Conservation (phyloP, 2,888 invertebrate species). For the Drosophila greeni region DNA sequence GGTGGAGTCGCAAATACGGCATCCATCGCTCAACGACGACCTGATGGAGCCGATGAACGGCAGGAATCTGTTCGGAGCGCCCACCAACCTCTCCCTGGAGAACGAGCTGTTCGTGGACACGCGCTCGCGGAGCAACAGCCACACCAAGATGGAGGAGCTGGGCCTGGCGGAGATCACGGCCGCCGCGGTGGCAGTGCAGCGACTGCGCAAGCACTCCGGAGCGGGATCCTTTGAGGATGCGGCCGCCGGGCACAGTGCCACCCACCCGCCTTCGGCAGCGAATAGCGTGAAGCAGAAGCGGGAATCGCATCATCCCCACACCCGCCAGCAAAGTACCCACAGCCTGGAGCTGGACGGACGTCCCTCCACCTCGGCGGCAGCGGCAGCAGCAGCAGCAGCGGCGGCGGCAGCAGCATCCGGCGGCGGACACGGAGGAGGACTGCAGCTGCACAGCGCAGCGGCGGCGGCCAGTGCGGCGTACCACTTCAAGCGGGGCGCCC, state of each 20-base stretch:
- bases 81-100: constrained; percentile 77
- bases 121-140: constrained; percentile 78
- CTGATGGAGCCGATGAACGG: constrained; percentile 73
- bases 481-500: constrained; percentile 78
- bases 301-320: constrained; percentile 71
- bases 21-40: constrained; percentile 79
- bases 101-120: constrained; percentile 77
- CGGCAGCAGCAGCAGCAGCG: constrained; percentile 36
- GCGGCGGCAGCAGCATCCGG: constrained; percentile 61
- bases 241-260: constrained; percentile 63
- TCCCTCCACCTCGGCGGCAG: constrained; percentile 72
- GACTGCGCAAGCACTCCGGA: constrained; percentile 72
- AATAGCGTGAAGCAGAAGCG: constrained; percentile 75
- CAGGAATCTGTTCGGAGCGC: constrained; percentile 69
- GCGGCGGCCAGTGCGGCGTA: constrained; percentile 75
- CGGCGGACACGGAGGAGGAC: constrained; percentile 60
- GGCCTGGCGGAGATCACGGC: constrained; percentile 69
- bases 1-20: constrained; percentile 76
- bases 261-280: constrained; percentile 64
- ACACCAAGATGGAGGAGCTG: constrained; percentile 77
- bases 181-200: constrained; percentile 60
- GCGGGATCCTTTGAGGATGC: constrained; percentile 76
- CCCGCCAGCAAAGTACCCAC: constrained; percentile 78
- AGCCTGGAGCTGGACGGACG: constrained; percentile 78
- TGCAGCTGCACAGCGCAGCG: constrained; percentile 75